These are phyloP conservation scores for Salarias fasciatus DNA, from an alignment of 2,797 vertebrate genomes.

Conservation along the genomic window DNA sequence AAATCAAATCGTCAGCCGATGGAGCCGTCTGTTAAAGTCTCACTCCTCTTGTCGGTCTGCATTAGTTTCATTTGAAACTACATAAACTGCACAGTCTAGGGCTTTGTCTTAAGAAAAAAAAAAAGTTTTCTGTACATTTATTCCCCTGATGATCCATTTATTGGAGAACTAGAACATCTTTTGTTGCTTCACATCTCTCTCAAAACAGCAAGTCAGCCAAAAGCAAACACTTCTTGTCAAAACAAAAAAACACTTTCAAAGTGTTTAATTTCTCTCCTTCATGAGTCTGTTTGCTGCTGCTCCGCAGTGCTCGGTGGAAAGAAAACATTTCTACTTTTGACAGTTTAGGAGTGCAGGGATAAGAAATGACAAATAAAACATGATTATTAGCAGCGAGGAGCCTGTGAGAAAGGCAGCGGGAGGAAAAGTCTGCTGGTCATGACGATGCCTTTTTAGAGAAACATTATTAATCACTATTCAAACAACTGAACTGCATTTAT, in stretches of 20 bases:
- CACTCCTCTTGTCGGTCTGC: neutral
- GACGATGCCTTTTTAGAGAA: too few species aligned
- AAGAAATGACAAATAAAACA: slow-evolving; percentile 3
- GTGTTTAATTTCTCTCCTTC: slow-evolving; percentile 14
- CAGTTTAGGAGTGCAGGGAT: slow-evolving; percentile 12
- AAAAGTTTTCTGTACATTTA: slow-evolving; percentile 5
- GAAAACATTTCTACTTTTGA: slow-evolving; percentile 19
- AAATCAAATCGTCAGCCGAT: too few species aligned
- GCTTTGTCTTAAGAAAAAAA: slow-evolving; percentile 1
- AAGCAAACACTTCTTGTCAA: slow-evolving; percentile 19
- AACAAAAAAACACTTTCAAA: slow-evolving; percentile 8
- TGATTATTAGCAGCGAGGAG: slow-evolving; percentile 16
- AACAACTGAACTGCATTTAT: too few species aligned
- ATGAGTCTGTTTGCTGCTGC: slow-evolving; percentile 14
- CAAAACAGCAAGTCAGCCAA: slow-evolving; percentile 8
- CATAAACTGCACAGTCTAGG: neutral
- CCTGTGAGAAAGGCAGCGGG: too few species aligned
- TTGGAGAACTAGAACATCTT: too few species aligned
- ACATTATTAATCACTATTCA: too few species aligned
- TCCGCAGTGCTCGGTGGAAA: neutral
- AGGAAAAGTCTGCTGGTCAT: too few species aligned
- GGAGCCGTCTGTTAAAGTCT: neutral
- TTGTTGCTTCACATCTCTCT: slow-evolving; percentile 3
- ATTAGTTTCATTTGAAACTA: neutral
- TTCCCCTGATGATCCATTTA: neutral